Conservation (phyloP, 2,113 vertebrate species). For the Cynopterus brachyotis region DNA sequence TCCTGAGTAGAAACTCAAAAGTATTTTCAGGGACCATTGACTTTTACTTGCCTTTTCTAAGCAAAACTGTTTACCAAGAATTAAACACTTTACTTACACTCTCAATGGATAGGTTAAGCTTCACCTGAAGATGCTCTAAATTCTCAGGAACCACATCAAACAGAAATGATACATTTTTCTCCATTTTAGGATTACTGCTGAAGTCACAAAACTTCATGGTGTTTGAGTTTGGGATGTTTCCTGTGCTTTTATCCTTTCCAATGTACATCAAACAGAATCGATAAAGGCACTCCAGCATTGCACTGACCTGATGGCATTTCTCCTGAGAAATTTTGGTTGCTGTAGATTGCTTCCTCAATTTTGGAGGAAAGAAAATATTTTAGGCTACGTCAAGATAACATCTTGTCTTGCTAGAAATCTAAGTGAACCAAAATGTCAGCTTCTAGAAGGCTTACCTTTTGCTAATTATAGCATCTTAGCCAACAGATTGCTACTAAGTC, state of each 20-base stretch:
- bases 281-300: neutral
- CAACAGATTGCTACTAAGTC: neutral
- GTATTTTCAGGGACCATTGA: constrained; percentile 19
- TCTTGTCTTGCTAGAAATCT: neutral
- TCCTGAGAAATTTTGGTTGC: neutral
- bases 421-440: neutral
- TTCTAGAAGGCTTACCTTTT: neutral
- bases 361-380: constrained; percentile 7
- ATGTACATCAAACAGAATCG: neutral
- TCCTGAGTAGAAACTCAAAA: neutral
- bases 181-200: neutral
- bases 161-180: neutral
- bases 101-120: neutral
- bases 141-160: neutral
- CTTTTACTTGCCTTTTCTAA: constrained; percentile 32
- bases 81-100: neutral
- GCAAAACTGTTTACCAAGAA: constrained; percentile 1
- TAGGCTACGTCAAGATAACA: neutral
- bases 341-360: neutral
- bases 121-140: neutral
- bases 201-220: neutral
- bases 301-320: neutral
- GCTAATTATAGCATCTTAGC: neutral
- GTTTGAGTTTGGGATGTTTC: neutral
- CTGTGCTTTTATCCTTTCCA: neutral